Evolutionary conservation across 1,140 invertebrate genomes (phyloP), one percentile per base, ranked within the genome.

Genomic region (Venturia canescens): DNA sequence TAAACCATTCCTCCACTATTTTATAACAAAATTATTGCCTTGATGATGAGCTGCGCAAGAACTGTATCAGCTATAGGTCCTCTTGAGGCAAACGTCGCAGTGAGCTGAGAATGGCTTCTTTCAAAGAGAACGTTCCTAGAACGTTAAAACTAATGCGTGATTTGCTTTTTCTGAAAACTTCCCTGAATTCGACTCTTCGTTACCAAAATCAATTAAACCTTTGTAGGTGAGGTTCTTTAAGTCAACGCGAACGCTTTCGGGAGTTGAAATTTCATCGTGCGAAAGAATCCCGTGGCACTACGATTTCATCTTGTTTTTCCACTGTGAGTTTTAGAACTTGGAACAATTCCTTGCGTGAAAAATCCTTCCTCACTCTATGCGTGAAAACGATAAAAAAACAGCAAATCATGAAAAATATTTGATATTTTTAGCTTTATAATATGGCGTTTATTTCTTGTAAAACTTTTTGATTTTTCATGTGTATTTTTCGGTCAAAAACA

Each of bases 121-220:
- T 31, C 57, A 76, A 29, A 23, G 74, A 27, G n/a, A n/a, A n/a
- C n/a, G n/a, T n/a, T n/a, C n/a, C 57, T 83, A 79, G 18, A 83
- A 81, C 82, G 78, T 83, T 15, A 83, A 53, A 26, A 83, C 79
- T 27, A 83, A 60, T 9, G 27, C 82, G 44, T 81, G 79, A 34
- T 76, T 70, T n/a, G 72, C 79, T 31, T 81, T 81, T 16, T 82
- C 82, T 11, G 60, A 29, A 18, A 77, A 34, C 31, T 60, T 57
- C 15, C 21, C 13, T 11, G 79, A 38, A 6, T 50, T 69, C 3
- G 50, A 34, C 7, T 77, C 80, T 34, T 82, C 77, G 16, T 79
- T 57, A 1, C 82, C 82, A 21, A 83, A 81, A 60, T 83, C 80
- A 9, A 77, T 69, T 13, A 83, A 60, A 3, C 82, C 71, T 67